Evolutionary conservation across 2,888 invertebrate species (phyloP).

Genomic region (Coenonympha arcania): DNA sequence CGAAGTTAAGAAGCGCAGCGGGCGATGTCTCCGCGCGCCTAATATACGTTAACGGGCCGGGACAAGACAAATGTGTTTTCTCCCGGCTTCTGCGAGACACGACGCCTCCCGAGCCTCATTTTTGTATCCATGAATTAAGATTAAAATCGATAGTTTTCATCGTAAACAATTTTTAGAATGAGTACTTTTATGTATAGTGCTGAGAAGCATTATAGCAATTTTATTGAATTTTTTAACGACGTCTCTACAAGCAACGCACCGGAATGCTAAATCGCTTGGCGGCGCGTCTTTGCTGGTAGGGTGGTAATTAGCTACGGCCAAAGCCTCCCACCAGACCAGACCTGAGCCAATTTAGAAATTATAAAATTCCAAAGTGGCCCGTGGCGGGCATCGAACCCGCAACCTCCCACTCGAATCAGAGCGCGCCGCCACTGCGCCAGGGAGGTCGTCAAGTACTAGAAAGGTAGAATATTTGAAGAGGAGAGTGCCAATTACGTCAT

Average conservation of each 20-base stretch:
- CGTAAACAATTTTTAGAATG: too few species aligned
- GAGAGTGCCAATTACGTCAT: conserved; percentile 60
- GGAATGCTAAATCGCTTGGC: too few species aligned
- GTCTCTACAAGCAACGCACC: too few species aligned
- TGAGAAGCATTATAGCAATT: neutral
- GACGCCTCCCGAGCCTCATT: conserved; percentile 27
- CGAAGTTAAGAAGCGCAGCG: conserved; percentile 58
- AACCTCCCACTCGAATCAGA: too few species aligned
- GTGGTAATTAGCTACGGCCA: too few species aligned
- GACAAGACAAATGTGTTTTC: conserved; percentile 75
- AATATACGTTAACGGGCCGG: conserved; percentile 72
- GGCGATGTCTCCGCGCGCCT: conserved; percentile 60
- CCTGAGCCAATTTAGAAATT: too few species aligned
- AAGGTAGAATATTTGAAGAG: conserved; percentile 42
- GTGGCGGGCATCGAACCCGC: too few species aligned
- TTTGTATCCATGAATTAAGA: conserved; percentile 42
- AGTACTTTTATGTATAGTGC: conserved; percentile 11
- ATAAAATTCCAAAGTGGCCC: too few species aligned
- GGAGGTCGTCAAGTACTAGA: too few species aligned
- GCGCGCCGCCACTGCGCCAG: too few species aligned
- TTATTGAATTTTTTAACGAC: neutral
- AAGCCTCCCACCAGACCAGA: too few species aligned
- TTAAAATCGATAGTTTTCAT: conserved; percentile 62
- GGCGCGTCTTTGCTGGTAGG: too few species aligned
- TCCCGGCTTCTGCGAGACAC: conserved; percentile 50